Evolutionary conservation across 1,140 invertebrate genomes (phyloP), one percentile per base, ranked within the genome.

Genomic region (Plectrocnemia conspersa): DNA sequence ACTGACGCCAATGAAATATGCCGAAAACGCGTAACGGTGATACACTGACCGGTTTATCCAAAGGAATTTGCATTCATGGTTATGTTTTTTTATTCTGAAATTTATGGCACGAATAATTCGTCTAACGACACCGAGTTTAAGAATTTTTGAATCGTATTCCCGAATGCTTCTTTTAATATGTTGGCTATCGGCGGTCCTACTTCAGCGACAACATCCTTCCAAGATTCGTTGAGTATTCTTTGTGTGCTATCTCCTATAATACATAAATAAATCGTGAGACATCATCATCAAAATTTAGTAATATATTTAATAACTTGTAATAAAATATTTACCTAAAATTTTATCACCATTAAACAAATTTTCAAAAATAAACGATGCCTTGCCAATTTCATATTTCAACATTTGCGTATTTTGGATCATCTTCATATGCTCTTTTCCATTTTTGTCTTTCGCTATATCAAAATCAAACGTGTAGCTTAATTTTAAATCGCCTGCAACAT

Each of bases 101-200:
- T 29, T 60, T 60, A 60, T 13, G 58, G 58, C 2, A 56, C 25
- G 6, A 61, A 35, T 5, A 61, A 24, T 18, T 61, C 59, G 19
- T 72, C 64, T 3, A 69, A 67, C 1, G 71, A 65, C 21, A 69
- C 63, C 47, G 66, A 64, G 38, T 71, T 67, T 44, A 75, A 69
- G 18, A 75, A 68, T 52, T 63, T 65, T 49, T 64, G 54, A 18
- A 74, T 63, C 47, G 73, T 68, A 25, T 63, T 64, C 6, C 68
- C 56, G 65, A 74, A 68, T 9, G 73, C 68, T 40, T 68, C 64
- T 54, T 70, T 68, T 13, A 74, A 66, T 24, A 68, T 69, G 53
- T 66, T 64, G 1, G 65, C 63, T 25, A 74, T 60, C 38, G 73
- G 66, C 11, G 72, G 54, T 13, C 42, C 46, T 2, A 61, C 18